phyloP scores from a whole-genome alignment of 2,888 invertebrate species.

The Antitype chi region DNA sequence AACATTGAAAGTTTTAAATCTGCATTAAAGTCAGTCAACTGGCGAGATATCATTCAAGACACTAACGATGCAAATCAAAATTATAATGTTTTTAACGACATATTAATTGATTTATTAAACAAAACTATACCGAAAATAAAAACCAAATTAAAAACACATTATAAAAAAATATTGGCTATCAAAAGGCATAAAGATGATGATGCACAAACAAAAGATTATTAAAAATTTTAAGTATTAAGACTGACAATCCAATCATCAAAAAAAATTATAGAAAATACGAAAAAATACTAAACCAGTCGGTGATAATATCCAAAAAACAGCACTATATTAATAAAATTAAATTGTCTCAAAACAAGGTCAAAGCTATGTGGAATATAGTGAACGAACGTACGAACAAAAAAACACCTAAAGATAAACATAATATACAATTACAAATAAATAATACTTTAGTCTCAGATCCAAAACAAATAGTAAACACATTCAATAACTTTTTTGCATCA shows the following conservation, averaged over 20 bases:
- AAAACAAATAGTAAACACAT: too few species aligned
- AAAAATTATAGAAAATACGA: conserved; percentile 23
- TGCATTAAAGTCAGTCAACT: neutral
- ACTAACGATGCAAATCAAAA: neutral
- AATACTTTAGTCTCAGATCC: too few species aligned
- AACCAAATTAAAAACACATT: conserved; percentile 12
- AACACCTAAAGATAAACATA: too few species aligned
- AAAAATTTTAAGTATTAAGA: conserved; percentile 15
- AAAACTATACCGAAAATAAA: neutral
- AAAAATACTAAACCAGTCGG: conserved; percentile 14
- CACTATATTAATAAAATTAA: conserved; percentile 18
- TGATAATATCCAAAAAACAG: conserved; percentile 15
- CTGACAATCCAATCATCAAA: conserved; percentile 2
- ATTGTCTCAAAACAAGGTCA: neutral
- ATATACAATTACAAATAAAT: too few species aligned
- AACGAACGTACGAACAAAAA: too few species aligned
- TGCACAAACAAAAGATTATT: conserved; percentile 29
- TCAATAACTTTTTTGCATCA: too few species aligned
- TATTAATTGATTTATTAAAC: conserved; percentile 10
- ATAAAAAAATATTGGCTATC: conserved; percentile 28
- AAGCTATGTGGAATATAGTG: too few species aligned
- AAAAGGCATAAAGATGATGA: conserved; percentile 18
- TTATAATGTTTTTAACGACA: neutral
- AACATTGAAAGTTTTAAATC: neutral
- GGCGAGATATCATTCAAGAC: neutral